Conservation (phyloP, 2,797 vertebrate species). For the Crax fasciolata region DNA sequence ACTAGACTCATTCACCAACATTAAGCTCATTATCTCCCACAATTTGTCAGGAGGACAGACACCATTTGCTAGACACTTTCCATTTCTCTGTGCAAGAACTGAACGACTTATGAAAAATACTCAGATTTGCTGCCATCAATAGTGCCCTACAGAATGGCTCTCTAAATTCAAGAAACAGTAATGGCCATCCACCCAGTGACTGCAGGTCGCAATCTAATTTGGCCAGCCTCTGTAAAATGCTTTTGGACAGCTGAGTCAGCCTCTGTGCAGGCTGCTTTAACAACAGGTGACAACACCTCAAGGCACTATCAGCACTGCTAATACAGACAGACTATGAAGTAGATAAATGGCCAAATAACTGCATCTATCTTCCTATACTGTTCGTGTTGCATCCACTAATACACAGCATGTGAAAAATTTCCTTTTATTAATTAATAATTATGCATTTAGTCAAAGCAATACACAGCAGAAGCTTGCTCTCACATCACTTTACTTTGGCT, state of each 20-base stretch:
- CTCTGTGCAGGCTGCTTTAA: not conserved
- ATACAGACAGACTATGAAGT: not conserved
- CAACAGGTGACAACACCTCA: not conserved
- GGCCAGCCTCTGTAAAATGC: not conserved
- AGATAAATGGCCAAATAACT: conserved; percentile 16
- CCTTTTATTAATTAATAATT: conserved; percentile 18
- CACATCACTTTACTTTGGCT: not conserved
- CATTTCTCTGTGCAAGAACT: not conserved
- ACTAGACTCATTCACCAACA: not conserved
- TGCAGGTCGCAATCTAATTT: not conserved
- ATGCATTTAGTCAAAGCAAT: not conserved
- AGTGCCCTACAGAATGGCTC: not conserved
- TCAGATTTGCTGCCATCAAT: not conserved
- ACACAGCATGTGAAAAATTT: not conserved
- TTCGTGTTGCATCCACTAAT: not conserved
- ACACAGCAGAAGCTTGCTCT: not conserved
- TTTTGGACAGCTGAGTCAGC: not conserved
- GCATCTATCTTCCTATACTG: not conserved
- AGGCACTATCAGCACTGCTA: not conserved
- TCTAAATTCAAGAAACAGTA: not conserved
- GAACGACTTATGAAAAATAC: not conserved
- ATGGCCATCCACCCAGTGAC: not conserved
- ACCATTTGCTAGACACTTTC: not conserved
- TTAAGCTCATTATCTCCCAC: not conserved
- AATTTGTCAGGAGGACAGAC: not conserved